Evolutionary conservation across 1,140 invertebrate genomes (phyloP).

Genomic region (Oryzaephilus surinamensis): DNA sequence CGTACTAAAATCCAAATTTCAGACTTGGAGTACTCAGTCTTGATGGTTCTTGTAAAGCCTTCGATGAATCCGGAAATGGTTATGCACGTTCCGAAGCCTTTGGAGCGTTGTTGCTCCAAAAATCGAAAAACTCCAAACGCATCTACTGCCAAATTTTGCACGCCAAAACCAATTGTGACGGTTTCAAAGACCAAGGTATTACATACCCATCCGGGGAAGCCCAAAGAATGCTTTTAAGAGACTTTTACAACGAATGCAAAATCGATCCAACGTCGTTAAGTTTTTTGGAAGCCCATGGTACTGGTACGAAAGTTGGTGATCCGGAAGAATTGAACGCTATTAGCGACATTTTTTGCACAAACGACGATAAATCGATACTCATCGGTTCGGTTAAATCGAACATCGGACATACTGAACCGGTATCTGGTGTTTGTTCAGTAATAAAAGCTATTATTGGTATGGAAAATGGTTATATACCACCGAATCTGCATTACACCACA

Average conservation of each 20-base stretch:
- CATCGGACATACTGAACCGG: conserved; percentile 85
- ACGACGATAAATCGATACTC: conserved; percentile 53
- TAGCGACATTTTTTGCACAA: conserved; percentile 68
- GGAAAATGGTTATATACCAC: conserved; percentile 59
- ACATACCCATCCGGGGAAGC: conserved; percentile 80
- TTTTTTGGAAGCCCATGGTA: conserved; percentile 90
- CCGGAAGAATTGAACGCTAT: conserved; percentile 81
- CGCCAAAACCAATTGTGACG: conserved; percentile 71
- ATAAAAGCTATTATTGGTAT: conserved; percentile 72
- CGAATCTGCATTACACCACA: conserved; percentile 66
- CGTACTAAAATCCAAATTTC: conserved; percentile 7
- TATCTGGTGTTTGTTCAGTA: conserved; percentile 75
- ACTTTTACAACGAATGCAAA: conserved; percentile 80
- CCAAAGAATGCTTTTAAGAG: conserved; percentile 66
- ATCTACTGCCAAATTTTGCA: conserved; percentile 51
- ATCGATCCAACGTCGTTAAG: conserved; percentile 58
- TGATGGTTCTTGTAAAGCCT: conserved; percentile 81
- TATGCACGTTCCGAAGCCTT: conserved; percentile 71
- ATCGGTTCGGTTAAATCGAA: conserved; percentile 92
- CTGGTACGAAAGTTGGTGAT: conserved; percentile 71
- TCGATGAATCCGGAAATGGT: conserved; percentile 72
- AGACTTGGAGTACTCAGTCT: conserved; percentile 74
- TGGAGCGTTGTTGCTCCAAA: conserved; percentile 69
- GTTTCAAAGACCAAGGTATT: conserved; percentile 66
- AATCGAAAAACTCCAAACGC: conserved; percentile 62